These are phyloP conservation scores for Melanostoma scalare DNA, from an alignment of 2,888 invertebrate species.

Conservation along the genomic window DNA sequence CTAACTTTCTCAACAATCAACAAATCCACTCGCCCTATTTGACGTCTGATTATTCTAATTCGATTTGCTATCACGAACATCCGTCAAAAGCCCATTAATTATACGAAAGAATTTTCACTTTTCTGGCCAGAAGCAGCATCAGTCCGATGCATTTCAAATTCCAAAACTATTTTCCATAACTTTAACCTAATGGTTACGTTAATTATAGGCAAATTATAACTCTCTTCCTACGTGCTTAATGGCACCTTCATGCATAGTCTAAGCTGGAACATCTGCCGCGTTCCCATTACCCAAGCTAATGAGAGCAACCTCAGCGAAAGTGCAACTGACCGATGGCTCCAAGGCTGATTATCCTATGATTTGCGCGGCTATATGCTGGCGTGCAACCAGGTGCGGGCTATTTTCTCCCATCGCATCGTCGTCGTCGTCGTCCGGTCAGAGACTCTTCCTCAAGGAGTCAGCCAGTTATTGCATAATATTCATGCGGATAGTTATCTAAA, in stretches of 20 bases:
- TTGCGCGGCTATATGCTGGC: conserved; percentile 33
- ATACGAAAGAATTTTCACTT: conserved; percentile 54
- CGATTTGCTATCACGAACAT: conserved; percentile 34
- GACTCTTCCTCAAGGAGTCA: conserved; percentile 25
- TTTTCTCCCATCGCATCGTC: conserved; percentile 11
- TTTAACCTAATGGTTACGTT: conserved; percentile 57
- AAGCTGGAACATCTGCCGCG: conserved; percentile 63
- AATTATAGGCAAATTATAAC: conserved; percentile 62
- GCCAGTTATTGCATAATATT: conserved; percentile 54
- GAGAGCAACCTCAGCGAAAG: conserved; percentile 62
- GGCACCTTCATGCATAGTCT: conserved; percentile 40
- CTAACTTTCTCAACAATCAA: too few species aligned
- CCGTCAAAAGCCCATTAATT: conserved; percentile 36
- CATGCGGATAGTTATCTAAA: conserved; percentile 66
- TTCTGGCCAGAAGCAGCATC: neutral
- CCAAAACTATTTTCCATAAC: conserved; percentile 31
- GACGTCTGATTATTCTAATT: conserved; percentile 35
- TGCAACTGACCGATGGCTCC: conserved; percentile 63
- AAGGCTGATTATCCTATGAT: conserved; percentile 65
- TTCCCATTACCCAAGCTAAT: conserved; percentile 62
- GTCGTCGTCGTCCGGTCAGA: neutral
- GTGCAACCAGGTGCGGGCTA: conserved; percentile 58
- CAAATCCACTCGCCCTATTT: conserved; percentile 8
- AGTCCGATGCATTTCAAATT: conserved; percentile 5
- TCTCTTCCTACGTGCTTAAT: conserved; percentile 61